Evolutionary conservation across 2,797 vertebrate species (phyloP).

Genomic region (Sebastes cheni): DNA sequence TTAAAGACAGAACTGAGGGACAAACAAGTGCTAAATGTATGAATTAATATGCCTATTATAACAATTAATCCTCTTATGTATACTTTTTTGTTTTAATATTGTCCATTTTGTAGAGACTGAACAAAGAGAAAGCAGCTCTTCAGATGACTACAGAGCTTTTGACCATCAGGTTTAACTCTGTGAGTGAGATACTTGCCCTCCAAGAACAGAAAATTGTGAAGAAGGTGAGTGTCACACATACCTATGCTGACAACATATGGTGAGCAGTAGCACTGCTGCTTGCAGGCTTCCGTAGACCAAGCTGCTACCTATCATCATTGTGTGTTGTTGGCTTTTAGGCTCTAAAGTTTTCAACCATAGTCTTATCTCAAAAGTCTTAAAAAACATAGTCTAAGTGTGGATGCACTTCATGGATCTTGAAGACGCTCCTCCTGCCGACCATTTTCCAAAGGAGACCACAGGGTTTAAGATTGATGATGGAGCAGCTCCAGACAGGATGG

Average conservation of each 20-base stretch:
- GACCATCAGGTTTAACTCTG: constrained; percentile 86
- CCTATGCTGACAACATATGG: not conserved
- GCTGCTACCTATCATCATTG: not conserved
- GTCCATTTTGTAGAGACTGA: constrained; percentile 77
- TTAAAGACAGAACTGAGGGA: not conserved
- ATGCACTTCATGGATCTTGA: not conserved
- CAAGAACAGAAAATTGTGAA: constrained; percentile 87
- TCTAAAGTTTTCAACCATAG: not conserved
- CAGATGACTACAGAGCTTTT: constrained; percentile 83
- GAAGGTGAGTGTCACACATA: constrained; percentile 68
- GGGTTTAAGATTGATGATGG: constrained; percentile 23
- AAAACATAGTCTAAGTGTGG: not conserved
- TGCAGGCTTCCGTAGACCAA: not conserved
- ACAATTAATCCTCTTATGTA: not conserved
- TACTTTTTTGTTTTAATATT: not conserved
- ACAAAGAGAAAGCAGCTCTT: constrained; percentile 84
- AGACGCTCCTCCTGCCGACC: not conserved
- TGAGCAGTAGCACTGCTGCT: not conserved
- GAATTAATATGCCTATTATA: not conserved
- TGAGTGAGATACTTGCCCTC: constrained; percentile 85
- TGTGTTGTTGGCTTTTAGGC: not conserved
- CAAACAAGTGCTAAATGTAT: constrained; percentile 1
- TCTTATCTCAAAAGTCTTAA: not conserved
- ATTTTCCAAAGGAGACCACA: not conserved
- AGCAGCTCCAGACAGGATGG: not conserved